A percentile compares a stretch with the other conserved stretches of the same genome.
phyloP scores from a whole-genome alignment of 2,797 vertebrate species.

The Jordanella pulchra region DNA sequence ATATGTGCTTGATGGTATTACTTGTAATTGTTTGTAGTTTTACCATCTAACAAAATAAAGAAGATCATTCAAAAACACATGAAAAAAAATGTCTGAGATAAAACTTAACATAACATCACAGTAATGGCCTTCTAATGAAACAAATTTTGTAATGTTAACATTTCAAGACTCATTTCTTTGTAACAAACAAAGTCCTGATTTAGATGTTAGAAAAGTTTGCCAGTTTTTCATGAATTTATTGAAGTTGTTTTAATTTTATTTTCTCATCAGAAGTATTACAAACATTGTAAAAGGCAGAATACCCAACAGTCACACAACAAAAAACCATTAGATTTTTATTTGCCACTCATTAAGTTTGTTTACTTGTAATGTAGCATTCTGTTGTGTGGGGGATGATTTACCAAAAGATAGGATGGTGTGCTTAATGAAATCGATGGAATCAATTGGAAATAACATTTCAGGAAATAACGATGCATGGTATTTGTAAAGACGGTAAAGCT shows the following conservation, averaged over 20 bases:
- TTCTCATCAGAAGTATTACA: slow-evolving; percentile 16
- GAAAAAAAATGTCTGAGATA: neutral
- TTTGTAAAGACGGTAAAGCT: neutral
- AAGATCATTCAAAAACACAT: too few relatives aligned
- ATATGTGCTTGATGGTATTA: neutral
- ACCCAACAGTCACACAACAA: slow-evolving; percentile 41
- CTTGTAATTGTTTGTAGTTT: neutral
- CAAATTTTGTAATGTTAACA: neutral
- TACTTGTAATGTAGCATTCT: too few relatives aligned
- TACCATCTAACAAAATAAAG: neutral
- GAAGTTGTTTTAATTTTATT: slow-evolving; percentile 26
- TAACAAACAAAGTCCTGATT: slow-evolving; percentile 11
- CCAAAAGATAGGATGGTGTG: too few relatives aligned
- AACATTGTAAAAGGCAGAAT: slow-evolving; percentile 32
- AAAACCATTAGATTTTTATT: slow-evolving; percentile 52
- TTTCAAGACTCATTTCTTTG: neutral
- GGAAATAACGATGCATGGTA: too few relatives aligned
- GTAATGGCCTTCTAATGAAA: slow-evolving; percentile 3
- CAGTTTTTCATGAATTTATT: neutral
- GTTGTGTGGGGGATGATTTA: too few relatives aligned
- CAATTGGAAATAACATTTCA: too few relatives aligned
- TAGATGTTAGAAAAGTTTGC: slow-evolving; percentile 1
- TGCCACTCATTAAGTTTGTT: slow-evolving; percentile 62
- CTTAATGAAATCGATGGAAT: too few relatives aligned
- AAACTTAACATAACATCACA: slow-evolving; percentile 1